Percentiles rank a stretch among this genome's conserved stretches.
These are phyloP conservation scores for Rhimphoctona megacephalus DNA, from an alignment of 2,888 invertebrate species.

Conservation along the genomic window DNA sequence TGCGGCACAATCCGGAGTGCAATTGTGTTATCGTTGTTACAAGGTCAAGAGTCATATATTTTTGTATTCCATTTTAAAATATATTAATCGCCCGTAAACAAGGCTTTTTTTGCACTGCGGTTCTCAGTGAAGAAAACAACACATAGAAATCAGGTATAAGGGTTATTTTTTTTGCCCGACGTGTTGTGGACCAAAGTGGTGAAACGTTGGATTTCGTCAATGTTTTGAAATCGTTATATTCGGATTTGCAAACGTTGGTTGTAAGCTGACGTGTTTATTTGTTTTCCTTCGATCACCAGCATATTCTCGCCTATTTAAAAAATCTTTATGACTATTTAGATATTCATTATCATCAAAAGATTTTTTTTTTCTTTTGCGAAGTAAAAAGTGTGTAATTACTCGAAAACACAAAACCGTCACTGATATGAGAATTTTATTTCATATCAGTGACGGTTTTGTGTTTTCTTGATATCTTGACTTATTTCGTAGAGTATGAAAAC, in stretches of 20 bases:
- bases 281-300: not conserved
- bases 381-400: not conserved
- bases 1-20: not conserved
- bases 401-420: not conserved
- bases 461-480: not conserved
- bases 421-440: too few relatives aligned
- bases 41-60: conserved; percentile 3
- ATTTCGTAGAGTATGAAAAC: conserved; percentile 6
- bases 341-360: not conserved
- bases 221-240: conserved; percentile 5
- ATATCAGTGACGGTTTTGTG: too few relatives aligned
- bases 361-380: not conserved
- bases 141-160: too few relatives aligned
- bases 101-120: not conserved
- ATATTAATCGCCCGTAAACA: not conserved
- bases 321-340: not conserved
- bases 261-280: not conserved
- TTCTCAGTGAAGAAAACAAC: not conserved
- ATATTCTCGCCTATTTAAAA: not conserved
- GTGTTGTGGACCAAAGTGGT: not conserved
- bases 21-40: conserved; percentile 5
- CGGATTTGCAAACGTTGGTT: not conserved
- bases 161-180: not conserved
- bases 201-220: not conserved
- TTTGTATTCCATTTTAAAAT: not conserved